A percentile compares a stretch with the other conserved stretches of the same genome.
phyloP scores from a whole-genome alignment of 2,888 invertebrate genomes.

The Callinectes sapidus region DNA sequence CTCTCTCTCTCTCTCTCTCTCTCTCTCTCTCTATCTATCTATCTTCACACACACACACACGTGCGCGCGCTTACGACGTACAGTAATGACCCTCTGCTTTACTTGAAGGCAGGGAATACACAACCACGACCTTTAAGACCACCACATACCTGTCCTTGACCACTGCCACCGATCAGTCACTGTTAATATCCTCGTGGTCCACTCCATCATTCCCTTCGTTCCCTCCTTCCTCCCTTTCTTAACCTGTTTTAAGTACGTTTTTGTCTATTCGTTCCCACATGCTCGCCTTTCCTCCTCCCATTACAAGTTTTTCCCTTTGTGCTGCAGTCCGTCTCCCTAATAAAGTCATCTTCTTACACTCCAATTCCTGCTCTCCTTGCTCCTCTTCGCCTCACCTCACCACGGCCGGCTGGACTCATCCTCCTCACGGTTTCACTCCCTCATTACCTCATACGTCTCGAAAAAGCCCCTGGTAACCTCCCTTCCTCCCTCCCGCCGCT shows the following conservation, averaged over 20 bases:
- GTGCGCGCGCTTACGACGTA: background rate
- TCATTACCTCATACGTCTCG: conserved; percentile 5
- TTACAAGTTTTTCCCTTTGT: conserved; percentile 1
- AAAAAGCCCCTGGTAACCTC: conserved; percentile 17
- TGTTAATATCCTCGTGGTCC: background rate
- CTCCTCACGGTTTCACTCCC: conserved; percentile 21
- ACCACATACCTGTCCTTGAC: background rate
- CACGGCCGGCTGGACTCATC: background rate
- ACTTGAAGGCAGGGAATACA: background rate
- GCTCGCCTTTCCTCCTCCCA: conserved; percentile 15
- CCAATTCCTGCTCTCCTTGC: conserved; percentile 26
- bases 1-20: background rate
- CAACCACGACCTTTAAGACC: background rate
- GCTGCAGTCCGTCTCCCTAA: background rate
- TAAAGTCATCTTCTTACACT: background rate
- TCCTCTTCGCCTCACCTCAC: background rate
- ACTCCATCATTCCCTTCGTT: conserved; percentile 2
- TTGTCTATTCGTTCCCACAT: background rate
- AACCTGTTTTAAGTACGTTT: background rate
- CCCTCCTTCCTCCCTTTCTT: conserved; percentile 8
- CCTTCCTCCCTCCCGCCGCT: background rate
- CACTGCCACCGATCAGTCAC: background rate
- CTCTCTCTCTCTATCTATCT: background rate
- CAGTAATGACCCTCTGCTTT: background rate
- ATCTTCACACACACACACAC: background rate